Evolutionary conservation across 1,140 invertebrate genomes (phyloP), one percentile per base, ranked within the genome.

Genomic region (Paralvinella palmiformis): DNA sequence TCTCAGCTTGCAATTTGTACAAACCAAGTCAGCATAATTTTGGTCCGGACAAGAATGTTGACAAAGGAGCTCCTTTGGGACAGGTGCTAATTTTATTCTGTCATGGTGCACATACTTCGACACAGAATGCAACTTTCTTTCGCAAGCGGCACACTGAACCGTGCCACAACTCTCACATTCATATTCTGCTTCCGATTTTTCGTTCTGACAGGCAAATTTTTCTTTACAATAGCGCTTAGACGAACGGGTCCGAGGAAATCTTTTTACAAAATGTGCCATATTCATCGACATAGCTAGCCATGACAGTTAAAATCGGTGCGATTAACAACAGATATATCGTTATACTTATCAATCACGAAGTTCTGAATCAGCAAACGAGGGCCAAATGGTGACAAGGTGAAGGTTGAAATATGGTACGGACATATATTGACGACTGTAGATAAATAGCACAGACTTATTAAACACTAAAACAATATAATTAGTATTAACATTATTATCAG

Each of bases 11-110:
- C 79, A 81, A 37, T 71, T 67, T 44, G 73, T 68, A 68, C 79
- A 82, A 48, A 69, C 65, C 24, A 80, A 58, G 65, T 81, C 80
- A 17, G 77, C 75, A 68, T 73, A 81, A 62, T 82, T 81, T 59
- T 68, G 65, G 22, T 73, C 67, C 44, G 66, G 57, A 65, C 79
- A 82, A n/a, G 62, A 58, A 37, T 65, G 58, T 35, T 80, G 72
- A 67, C 79, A 82, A 2, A 81, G 62, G 53, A 68, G 62, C 48
- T 74, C 75, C 15, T 45, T 45, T 27, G 69, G 65, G 37, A 72
- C 71, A 15, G 62, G 63, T 22, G 70, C 68, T 35, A 81, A 64
- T n/a, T 53, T 35, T 57, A 66, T 59, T 59, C 76, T 65, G 15
- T 74, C 72, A 59, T 82, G 79, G 67, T 75, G 75, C 27, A 72